These are phyloP conservation scores for Listronotus bonariensis DNA, from an alignment of 1,140 invertebrate species.

Conservation along the genomic window DNA sequence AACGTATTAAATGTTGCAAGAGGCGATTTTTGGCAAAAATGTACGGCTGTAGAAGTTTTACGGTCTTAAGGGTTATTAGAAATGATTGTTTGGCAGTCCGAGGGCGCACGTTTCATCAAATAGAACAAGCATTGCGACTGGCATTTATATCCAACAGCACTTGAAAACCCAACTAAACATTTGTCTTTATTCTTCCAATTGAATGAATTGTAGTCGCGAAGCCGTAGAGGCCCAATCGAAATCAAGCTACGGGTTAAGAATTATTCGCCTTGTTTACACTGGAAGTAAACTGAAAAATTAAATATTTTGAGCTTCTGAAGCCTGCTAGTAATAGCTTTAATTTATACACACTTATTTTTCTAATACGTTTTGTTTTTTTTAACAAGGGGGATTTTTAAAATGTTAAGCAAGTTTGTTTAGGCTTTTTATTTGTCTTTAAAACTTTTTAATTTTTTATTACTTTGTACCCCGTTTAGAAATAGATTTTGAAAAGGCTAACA, in stretches of 20 bases:
- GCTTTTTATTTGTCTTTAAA: too few species aligned
- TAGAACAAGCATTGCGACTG: slow-evolving; percentile 53
- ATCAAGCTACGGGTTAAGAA: slow-evolving; percentile 37
- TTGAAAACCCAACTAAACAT: slow-evolving; percentile 54
- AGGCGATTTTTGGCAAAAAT: slow-evolving; percentile 23
- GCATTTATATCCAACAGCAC: slow-evolving; percentile 55
- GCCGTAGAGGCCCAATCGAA: slow-evolving; percentile 32
- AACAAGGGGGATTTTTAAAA: slow-evolving; percentile 3
- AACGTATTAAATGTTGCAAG: slow-evolving; percentile 31
- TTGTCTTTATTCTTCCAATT: slow-evolving; percentile 58
- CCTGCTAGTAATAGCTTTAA: slow-evolving; percentile 16
- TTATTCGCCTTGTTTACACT: slow-evolving; percentile 35
- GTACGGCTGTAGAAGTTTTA: slow-evolving; percentile 23
- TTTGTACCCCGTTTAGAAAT: too few species aligned
- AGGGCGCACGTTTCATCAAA: slow-evolving; percentile 52
- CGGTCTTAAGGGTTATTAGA: slow-evolving; percentile 39
- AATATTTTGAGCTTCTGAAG: slow-evolving; percentile 15
- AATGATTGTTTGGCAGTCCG: slow-evolving; percentile 48
- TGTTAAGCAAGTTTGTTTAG: neutral
- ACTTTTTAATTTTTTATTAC: too few species aligned
- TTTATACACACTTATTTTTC: neutral
- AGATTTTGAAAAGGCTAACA: too few species aligned
- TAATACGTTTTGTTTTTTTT: slow-evolving; percentile 3
- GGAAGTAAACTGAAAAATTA: slow-evolving; percentile 25
- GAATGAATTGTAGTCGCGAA: slow-evolving; percentile 49